Evolutionary conservation across 2,888 invertebrate genomes (phyloP).

Genomic region (Lochmaea crataegi): DNA sequence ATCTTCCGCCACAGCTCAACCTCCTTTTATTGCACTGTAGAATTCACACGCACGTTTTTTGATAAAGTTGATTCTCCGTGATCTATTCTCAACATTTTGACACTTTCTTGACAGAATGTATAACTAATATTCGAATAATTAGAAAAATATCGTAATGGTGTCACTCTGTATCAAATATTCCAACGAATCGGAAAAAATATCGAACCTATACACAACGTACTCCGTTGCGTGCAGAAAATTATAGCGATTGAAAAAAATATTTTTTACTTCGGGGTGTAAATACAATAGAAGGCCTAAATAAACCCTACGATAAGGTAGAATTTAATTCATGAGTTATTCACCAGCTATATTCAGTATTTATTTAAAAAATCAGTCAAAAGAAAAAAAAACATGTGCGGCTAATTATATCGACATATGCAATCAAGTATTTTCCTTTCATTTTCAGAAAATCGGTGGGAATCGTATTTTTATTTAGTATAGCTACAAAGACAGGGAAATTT

Average conservation of each 20-base stretch:
- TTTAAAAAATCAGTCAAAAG: constrained; percentile 34
- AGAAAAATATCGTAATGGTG: too few species aligned
- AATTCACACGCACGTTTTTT: too few species aligned
- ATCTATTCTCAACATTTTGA: too few species aligned
- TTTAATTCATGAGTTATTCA: constrained; percentile 23
- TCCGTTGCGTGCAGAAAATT: constrained; percentile 54
- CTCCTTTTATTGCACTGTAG: too few species aligned
- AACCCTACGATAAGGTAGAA: constrained; percentile 28
- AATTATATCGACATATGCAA: constrained; percentile 33
- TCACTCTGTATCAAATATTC: too few species aligned
- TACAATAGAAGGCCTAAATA: constrained; percentile 26
- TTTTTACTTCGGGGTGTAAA: constrained; percentile 52
- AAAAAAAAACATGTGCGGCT: constrained; percentile 36
- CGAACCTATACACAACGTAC: constrained; percentile 14
- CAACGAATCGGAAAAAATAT: constrained; percentile 10
- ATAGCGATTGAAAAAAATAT: constrained; percentile 51
- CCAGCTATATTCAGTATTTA: constrained; percentile 32
- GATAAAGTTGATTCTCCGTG: too few species aligned
- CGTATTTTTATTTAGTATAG: too few species aligned
- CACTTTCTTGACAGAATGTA: too few species aligned
- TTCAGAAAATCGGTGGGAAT: not conserved
- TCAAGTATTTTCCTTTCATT: not conserved
- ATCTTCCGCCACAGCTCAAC: too few species aligned
- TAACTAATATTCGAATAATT: too few species aligned
- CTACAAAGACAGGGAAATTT: too few species aligned